Evolutionary conservation across 2,113 vertebrate species (phyloP).

Genomic region (Isichthys henryi): DNA sequence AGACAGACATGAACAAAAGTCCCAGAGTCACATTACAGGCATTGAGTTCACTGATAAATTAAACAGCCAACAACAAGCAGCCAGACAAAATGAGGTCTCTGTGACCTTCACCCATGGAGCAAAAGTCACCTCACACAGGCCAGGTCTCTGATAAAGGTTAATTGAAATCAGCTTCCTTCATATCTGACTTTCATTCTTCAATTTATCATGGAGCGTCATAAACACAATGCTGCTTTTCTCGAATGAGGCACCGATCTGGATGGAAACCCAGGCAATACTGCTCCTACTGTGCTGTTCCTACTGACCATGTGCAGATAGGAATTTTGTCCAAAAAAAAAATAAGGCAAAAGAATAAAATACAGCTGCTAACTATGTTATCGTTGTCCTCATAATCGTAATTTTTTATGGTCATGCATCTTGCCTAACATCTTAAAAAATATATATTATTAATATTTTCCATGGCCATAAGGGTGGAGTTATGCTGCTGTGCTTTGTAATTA

Average conservation of each 20-base stretch:
- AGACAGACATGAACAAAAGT: background rate
- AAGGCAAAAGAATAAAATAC: background rate
- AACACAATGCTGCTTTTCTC: conserved; percentile 19
- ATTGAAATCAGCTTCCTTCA: conserved; percentile 34
- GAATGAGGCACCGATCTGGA: conserved; percentile 26
- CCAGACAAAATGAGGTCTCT: conserved; percentile 22
- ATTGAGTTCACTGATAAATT: conserved; percentile 21
- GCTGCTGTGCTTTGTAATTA: background rate
- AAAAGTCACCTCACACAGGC: conserved; percentile 23
- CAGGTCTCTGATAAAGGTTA: conserved; percentile 40
- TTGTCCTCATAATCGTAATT: background rate
- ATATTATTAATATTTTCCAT: background rate
- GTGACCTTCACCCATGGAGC: conserved; percentile 33
- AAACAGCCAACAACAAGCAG: background rate
- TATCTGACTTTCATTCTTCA: conserved; percentile 29
- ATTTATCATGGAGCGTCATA: conserved; percentile 31
- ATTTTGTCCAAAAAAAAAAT: background rate
- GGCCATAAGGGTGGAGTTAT: background rate
- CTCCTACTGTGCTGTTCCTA: background rate
- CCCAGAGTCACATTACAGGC: background rate
- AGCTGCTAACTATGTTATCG: background rate
- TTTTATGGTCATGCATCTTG: background rate
- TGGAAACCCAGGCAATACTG: background rate
- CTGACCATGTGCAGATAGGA: background rate
- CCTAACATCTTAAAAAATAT: background rate